Evolutionary conservation across 2,888 invertebrate species (phyloP).

Genomic region (Loripinus fragilis): DNA sequence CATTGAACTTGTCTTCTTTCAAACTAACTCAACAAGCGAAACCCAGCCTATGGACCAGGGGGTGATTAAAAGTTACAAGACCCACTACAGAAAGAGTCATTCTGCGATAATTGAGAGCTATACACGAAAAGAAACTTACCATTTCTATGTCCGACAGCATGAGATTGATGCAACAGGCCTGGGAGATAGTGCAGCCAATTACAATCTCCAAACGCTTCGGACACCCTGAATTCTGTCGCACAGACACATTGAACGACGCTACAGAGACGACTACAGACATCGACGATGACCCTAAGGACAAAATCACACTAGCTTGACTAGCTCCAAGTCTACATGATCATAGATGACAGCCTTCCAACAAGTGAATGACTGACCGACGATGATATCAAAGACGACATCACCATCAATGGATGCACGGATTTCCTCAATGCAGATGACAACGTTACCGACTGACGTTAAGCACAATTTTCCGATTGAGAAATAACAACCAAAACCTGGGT

Average conservation of each 20-base stretch:
- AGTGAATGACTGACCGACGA: background rate
- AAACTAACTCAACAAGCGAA: constrained; percentile 62
- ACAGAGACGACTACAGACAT: background rate
- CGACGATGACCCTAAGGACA: background rate
- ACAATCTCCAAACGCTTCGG: constrained; percentile 31
- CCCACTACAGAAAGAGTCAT: constrained; percentile 48
- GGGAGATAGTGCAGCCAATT: constrained; percentile 6
- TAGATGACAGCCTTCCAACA: background rate
- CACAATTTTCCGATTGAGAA: no score
- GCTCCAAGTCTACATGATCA: background rate
- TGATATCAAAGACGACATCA: background rate
- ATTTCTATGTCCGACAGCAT: constrained; percentile 45
- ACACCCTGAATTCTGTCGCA: constrained; percentile 29
- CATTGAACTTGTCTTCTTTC: constrained; percentile 59
- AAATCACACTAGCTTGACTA: constrained; percentile 2
- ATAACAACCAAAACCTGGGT: no score
- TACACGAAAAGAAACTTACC: constrained; percentile 7
- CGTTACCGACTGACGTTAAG: background rate
- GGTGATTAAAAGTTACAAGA: constrained; percentile 58
- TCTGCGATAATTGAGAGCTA: background rate
- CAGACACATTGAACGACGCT: background rate
- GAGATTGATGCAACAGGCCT: constrained; percentile 25
- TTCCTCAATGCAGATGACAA: background rate
- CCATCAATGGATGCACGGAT: background rate
- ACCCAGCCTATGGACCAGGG: constrained; percentile 69